Conservation (phyloP, 2,797 vertebrate genomes). For the Macroramphosus scolopax region DNA sequence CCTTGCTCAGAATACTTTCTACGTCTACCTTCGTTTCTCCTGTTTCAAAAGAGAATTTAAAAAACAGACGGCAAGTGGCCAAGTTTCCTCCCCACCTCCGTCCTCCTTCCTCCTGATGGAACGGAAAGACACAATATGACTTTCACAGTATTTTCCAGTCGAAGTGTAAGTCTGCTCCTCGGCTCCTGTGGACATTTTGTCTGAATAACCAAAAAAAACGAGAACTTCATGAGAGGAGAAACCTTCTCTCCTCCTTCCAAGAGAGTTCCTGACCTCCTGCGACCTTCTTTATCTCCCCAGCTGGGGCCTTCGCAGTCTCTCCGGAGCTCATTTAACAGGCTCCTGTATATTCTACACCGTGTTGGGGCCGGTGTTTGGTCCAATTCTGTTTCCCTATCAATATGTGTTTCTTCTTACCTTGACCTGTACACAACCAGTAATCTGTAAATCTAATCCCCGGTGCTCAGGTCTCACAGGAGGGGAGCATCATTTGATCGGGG, state of each 20-base stretch:
- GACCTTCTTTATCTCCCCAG: too few relatives aligned
- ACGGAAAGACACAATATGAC: constrained; percentile 66
- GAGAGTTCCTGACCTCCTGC: constrained; percentile 29
- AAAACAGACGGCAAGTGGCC: constrained; percentile 44
- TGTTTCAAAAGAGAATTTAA: constrained; percentile 39
- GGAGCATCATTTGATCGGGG: too few relatives aligned
- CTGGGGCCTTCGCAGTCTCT: too few relatives aligned
- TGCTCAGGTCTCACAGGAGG: too few relatives aligned
- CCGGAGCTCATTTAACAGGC: constrained; percentile 4
- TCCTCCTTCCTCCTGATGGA: constrained; percentile 52
- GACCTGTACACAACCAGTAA: too few relatives aligned
- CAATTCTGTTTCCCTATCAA: too few relatives aligned
- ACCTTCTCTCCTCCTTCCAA: constrained; percentile 12
- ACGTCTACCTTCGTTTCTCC: constrained; percentile 50
- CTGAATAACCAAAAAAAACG: too few relatives aligned
- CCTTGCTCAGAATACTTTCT: constrained; percentile 7
- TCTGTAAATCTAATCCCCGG: too few relatives aligned
- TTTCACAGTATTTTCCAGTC: constrained; percentile 61
- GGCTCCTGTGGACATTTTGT: constrained; percentile 37
- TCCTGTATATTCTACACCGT: too few relatives aligned
- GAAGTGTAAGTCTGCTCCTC: constrained; percentile 22
- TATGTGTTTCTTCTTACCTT: too few relatives aligned
- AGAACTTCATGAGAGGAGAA: constrained; percentile 5
- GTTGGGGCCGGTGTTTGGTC: too few relatives aligned
- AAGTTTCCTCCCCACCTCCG: constrained; percentile 61